Evolutionary conservation across 2,888 invertebrate species (phyloP).

Genomic region (Drosophila putrida): DNA sequence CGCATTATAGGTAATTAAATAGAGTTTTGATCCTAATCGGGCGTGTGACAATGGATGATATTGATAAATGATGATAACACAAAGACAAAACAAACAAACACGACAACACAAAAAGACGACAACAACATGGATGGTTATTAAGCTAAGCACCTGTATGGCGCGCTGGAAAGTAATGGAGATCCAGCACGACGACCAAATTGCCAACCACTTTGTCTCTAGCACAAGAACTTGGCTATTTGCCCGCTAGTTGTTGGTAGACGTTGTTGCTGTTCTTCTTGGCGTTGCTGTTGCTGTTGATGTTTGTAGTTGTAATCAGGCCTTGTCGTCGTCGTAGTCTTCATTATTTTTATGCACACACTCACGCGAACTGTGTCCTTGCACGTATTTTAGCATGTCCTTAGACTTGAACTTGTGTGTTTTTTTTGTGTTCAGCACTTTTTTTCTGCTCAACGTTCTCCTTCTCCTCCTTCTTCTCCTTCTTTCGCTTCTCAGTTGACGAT

Average conservation of each 20-base stretch:
- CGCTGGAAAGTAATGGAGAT: conserved; percentile 75
- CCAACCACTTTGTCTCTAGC: conserved; percentile 12
- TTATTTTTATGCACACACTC: conserved; percentile 37
- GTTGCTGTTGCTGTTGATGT: conserved; percentile 8
- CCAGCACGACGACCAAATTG: conserved; percentile 81
- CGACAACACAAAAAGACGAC: conserved; percentile 7
- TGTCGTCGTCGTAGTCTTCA: conserved; percentile 42
- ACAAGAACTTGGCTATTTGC: conserved; percentile 23
- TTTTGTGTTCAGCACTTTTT: not conserved
- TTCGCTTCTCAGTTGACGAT: conserved; percentile 38
- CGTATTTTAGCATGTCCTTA: conserved; percentile 68
- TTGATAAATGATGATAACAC: conserved; percentile 6
- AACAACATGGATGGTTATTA: conserved; percentile 8
- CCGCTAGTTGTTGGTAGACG: conserved; percentile 9
- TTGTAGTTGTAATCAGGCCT: conserved; percentile 51
- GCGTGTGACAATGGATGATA: conserved; percentile 6
- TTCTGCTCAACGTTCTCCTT: not conserved
- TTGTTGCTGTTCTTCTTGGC: not conserved
- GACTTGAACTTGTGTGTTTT: conserved; percentile 70
- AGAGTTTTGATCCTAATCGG: conserved; percentile 23
- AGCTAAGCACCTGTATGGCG: conserved; percentile 85
- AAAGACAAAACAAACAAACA: conserved; percentile 40
- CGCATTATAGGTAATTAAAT: conserved; percentile 80
- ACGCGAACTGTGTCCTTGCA: conserved; percentile 32
- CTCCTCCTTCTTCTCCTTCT: not conserved